These are phyloP conservation scores for Agrenia bidenticulata DNA, from an alignment of 2,888 invertebrate genomes.

Conservation along the genomic window DNA sequence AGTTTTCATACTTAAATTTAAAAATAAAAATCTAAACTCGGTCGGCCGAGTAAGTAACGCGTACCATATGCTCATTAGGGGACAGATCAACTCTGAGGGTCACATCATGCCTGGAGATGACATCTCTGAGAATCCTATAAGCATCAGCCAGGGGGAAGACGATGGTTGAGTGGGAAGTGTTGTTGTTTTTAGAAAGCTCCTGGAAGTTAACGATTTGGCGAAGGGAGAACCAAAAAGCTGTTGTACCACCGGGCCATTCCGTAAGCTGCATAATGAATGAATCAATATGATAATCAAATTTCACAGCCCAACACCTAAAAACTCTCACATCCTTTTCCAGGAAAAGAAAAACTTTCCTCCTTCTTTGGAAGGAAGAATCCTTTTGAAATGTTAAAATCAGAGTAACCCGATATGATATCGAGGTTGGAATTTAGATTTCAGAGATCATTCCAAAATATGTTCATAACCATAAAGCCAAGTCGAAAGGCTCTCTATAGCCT, in stretches of 20 bases:
- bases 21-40: not conserved
- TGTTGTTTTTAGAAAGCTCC: constrained; percentile 52
- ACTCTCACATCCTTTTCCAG: too few relatives aligned
- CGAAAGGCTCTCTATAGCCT: not conserved
- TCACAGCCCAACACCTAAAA: too few relatives aligned
- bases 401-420: too few relatives aligned
- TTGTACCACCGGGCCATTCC: constrained; percentile 52
- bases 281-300: too few relatives aligned
- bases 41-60: too few relatives aligned
- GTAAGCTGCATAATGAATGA: constrained; percentile 48
- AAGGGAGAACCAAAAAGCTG: constrained; percentile 56
- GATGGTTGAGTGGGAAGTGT: constrained; percentile 53
- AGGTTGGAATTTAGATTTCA: too few relatives aligned
- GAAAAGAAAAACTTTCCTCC: too few relatives aligned
- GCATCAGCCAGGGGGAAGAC: constrained; percentile 54
- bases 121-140: constrained; percentile 54
- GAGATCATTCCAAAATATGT: too few relatives aligned
- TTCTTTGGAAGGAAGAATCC: too few relatives aligned
- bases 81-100: constrained; percentile 53
- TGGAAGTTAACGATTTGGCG: constrained; percentile 54
- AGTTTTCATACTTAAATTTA: not conserved
- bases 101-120: constrained; percentile 54
- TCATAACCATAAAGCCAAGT: not conserved
- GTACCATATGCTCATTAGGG: constrained; percentile 54
- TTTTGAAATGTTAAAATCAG: too few relatives aligned